Conservation (phyloP, 2,113 vertebrate genomes). For the Eubucco bourcierii region DNA sequence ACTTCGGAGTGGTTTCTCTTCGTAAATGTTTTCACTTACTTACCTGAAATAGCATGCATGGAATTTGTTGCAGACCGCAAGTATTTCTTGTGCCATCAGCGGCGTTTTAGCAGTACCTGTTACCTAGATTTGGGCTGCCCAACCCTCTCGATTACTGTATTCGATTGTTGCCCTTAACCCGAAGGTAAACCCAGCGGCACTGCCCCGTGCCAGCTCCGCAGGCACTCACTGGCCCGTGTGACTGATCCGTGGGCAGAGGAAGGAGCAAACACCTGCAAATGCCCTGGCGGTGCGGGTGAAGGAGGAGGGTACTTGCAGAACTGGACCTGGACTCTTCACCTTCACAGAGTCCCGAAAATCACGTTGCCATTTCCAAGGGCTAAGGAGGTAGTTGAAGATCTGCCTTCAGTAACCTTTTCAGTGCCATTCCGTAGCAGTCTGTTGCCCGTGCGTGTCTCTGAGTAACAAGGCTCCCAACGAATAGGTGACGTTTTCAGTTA, state of each 20-base stretch:
- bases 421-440: not conserved
- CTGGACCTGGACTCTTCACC: not conserved
- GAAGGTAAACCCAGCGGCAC: not conserved
- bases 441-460: fast-evolving
- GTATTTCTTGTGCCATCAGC: not conserved
- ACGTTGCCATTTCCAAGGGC: not conserved
- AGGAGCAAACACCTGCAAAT: not conserved
- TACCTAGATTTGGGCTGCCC: not conserved
- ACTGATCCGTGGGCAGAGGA: not conserved
- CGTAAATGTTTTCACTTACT: not conserved
- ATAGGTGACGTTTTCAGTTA: not conserved
- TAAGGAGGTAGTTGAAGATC: not conserved
- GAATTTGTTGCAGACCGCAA: not conserved
- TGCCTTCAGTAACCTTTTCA: not conserved
- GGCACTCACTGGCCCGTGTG: fast-evolving
- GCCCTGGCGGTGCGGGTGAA: not conserved
- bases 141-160: not conserved
- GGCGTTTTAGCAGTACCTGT: not conserved
- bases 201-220: not conserved
- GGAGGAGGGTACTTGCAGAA: not conserved
- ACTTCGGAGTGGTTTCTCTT: not conserved
- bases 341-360: not conserved
- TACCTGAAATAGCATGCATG: not conserved
- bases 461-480: not conserved
- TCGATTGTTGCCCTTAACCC: not conserved